A percentile compares a stretch with the other conserved stretches of the same genome.
Evolutionary conservation across 2,113 vertebrate genomes (phyloP).

Genomic region (Xiphophorus couchianus): DNA sequence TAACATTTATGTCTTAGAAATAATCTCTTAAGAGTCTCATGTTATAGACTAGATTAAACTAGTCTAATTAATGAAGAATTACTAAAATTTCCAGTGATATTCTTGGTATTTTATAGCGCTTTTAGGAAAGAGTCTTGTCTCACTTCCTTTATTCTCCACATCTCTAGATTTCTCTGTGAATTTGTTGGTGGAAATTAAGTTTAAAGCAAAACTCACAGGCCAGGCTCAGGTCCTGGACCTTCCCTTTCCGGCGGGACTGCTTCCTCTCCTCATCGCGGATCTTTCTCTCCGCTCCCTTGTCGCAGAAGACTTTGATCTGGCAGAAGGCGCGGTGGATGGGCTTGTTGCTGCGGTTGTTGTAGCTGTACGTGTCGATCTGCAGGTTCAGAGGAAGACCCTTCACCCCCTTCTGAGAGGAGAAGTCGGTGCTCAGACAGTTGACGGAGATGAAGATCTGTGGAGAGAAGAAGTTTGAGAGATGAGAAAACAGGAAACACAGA

Average conservation of each 20-base stretch:
- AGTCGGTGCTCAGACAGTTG: slow-evolving; percentile 98
- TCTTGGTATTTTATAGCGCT: background rate
- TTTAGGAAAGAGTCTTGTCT: background rate
- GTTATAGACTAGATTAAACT: too few relatives aligned
- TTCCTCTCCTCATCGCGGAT: slow-evolving; percentile 98
- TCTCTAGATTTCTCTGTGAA: background rate
- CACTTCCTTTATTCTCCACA: background rate
- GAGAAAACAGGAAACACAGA: background rate
- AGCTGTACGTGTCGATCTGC: slow-evolving; percentile 98
- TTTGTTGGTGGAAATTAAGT: background rate
- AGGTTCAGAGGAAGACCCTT: slow-evolving; percentile 96
- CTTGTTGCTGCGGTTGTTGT: slow-evolving; percentile 99
- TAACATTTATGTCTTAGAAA: background rate
- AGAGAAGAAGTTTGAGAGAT: background rate
- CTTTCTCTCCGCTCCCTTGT: slow-evolving; percentile 98
- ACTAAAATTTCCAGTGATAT: background rate
- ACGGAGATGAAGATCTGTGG: slow-evolving; percentile 97
- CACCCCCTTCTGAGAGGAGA: slow-evolving; percentile 98
- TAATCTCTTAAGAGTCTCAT: background rate
- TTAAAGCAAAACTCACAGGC: slow-evolving; percentile 79
- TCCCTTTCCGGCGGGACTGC: slow-evolving; percentile 97
- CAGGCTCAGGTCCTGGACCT: slow-evolving; percentile 82
- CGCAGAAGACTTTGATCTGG: slow-evolving; percentile 99
- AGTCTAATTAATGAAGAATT: background rate
- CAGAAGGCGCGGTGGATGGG: slow-evolving; percentile 96